Base-by-base conservation (phyloP, 2,888 invertebrate species). In the Automeris io region DNA sequence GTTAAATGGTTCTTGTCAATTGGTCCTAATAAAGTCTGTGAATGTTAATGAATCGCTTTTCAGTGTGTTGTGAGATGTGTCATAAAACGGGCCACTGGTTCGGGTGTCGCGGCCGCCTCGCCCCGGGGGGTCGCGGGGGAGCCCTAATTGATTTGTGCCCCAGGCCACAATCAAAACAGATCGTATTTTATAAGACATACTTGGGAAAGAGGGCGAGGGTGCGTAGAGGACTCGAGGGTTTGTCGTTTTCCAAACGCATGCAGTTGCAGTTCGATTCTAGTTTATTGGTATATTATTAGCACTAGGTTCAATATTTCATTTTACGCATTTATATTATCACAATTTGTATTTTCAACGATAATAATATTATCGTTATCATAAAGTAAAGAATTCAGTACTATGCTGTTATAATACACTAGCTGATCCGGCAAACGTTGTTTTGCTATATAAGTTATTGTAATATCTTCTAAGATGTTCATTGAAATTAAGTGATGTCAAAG, bases 101-200 rank as follows among this genome's bases (percentile, higher is more conserved):
- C 76, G 74, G 74, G 70, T 81, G 81, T 81, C 75, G 76, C 69
- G 70, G 68, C 59, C 56, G 67, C 48, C 40, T 47, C 73, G 60
- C 76, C 58, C 61, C 74, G 69, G 77, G 79, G 62, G 76, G 70
- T 68, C 73, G 51, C 53, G 67, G 76, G 69, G 67, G 80, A 62
- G 67, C 61, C 78, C 85, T 87, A 86, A 86, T 87, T 86, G 87
- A 86, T 87, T 85, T 85, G 87, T 83, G 87, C 87, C 87, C 83
- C 80, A 77, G 87, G 87, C 87, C 83, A 86, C 85, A 87, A 86
- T 87, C 86, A 87, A 87, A 87, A 87, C 87, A 87, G 86, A 86
- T 87, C 87, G 86, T 85, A 85, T 83, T 86, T 86, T 86, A 86
- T 83, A 86, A 85, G 86, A 85, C 71, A 75, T 77, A 85, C 61